Conservation (phyloP, 2,113 vertebrate genomes). For the Scortum barcoo region DNA sequence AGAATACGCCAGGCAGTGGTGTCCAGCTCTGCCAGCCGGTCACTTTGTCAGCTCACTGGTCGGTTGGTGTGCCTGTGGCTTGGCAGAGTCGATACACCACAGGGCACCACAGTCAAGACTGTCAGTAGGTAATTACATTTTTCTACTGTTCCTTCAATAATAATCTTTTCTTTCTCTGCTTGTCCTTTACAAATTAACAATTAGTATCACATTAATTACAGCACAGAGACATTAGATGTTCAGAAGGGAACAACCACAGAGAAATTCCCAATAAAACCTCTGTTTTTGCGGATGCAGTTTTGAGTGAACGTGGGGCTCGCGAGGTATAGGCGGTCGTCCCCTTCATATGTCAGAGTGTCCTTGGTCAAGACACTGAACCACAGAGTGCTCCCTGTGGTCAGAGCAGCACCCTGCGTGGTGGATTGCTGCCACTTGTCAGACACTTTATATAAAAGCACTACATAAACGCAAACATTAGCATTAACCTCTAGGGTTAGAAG, state of each 20-base stretch:
- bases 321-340: too few relatives aligned
- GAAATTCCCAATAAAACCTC: background rate
- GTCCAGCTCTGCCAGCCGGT: slow-evolving; percentile 16
- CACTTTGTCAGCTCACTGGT: slow-evolving; percentile 9
- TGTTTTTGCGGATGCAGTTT: background rate
- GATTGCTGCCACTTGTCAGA: too few relatives aligned
- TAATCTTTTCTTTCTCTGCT: background rate
- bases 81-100: background rate
- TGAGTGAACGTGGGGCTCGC: background rate
- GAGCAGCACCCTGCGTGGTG: too few relatives aligned
- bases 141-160: background rate
- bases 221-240: background rate
- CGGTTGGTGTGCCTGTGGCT: slow-evolving; percentile 7
- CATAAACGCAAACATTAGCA: too few relatives aligned
- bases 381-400: too few relatives aligned
- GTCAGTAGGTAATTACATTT: slow-evolving; percentile 8
- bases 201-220: background rate
- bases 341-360: too few relatives aligned
- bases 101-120: slow-evolving; percentile 24
- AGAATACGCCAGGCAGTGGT: slow-evolving; percentile 17
- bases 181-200: background rate
- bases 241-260: background rate
- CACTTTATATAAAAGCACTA: too few relatives aligned
- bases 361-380: too few relatives aligned
- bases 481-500: slow-evolving; percentile 24